Evolutionary conservation across 1,140 invertebrate genomes (phyloP), one percentile per base, ranked within the genome.

Genomic region (Penaeus chinensis): DNA sequence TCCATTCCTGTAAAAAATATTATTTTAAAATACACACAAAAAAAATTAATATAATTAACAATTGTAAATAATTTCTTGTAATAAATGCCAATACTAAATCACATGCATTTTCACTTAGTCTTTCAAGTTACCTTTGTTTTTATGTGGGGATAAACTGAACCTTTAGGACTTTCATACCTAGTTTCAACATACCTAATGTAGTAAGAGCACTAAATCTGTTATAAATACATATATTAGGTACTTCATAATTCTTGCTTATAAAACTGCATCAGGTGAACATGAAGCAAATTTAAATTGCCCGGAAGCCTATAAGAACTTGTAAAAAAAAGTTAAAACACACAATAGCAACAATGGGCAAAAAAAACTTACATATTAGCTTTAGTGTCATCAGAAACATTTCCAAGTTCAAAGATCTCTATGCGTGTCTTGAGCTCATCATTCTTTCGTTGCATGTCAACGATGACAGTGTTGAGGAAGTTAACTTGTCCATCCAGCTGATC

Each of bases 401-500:
- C 94, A 86, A 94, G 94, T 91, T 98, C 96, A 20, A 98, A 93
- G 19, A 96, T 94, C 91, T 97, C 94, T 42, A 98, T 94, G 90
- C 96, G 94, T 54, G 95, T 94, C 90, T 95, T 94, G 0, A 98
- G 93, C 90, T 96, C 95, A 91, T 98, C 96, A 91, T 98, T 97
- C 92, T 99, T 98, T 82, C 94, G 94, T 91, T 99, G 97, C 95
- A 98, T 96, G 91, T 99, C 98, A 2, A 98, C 97, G 91, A 99
- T 99, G 85, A 99, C 97, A 16, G 97, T 97, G 93, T 99, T 99
- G 10, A 99, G 93, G 92, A 99, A 99, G 87, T 96, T 95, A 47
- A 99, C 95, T 93, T 99, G 96, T 71, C 94, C 94, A 88, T 90
- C 86, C 27, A 90, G 69, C 66, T 91, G 88, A 54, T 91, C 88